Percentiles rank a stretch among this genome's conserved stretches.
Conservation (phyloP, 2,113 vertebrate genomes). For the Nannospalax galili region DNA sequence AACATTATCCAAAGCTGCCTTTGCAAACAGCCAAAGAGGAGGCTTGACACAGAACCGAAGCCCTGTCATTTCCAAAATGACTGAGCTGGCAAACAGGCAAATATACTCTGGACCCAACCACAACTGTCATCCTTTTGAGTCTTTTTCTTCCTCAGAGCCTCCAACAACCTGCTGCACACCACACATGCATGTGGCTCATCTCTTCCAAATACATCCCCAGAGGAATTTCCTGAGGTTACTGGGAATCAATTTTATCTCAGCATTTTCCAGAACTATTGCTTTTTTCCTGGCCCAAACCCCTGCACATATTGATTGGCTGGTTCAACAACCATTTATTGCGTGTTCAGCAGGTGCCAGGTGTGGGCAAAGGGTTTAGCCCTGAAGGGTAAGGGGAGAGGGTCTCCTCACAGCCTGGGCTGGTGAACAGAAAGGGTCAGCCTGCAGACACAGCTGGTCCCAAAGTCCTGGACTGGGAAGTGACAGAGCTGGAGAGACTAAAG, state of each 20-base stretch:
- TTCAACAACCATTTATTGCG: neutral
- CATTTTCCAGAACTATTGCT: neutral
- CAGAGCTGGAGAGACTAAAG: neutral
- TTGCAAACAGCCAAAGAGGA: slow-evolving; percentile 38
- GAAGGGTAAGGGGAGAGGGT: accelerated
- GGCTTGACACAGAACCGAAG: slow-evolving; percentile 62
- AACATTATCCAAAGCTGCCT: slow-evolving; percentile 33
- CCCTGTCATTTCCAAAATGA: slow-evolving; percentile 52
- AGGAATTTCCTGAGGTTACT: neutral
- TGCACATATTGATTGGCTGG: neutral
- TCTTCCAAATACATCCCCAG: neutral
- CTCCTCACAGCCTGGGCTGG: neutral
- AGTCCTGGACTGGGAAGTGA: neutral
- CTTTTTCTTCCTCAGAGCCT: neutral
- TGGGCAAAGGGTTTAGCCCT: neutral
- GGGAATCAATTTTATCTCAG: neutral
- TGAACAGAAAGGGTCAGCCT: neutral
- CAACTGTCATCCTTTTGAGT: neutral
- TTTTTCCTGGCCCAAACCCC: neutral
- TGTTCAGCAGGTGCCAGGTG: accelerated
- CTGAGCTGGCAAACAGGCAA: slow-evolving; percentile 2
- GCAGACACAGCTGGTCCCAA: neutral
- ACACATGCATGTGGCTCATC: neutral
- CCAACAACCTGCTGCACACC: neutral
- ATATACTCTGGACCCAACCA: slow-evolving; percentile 15